Base-by-base conservation (phyloP, 2,888 invertebrate genomes). In the Drosophila falleni region DNA sequence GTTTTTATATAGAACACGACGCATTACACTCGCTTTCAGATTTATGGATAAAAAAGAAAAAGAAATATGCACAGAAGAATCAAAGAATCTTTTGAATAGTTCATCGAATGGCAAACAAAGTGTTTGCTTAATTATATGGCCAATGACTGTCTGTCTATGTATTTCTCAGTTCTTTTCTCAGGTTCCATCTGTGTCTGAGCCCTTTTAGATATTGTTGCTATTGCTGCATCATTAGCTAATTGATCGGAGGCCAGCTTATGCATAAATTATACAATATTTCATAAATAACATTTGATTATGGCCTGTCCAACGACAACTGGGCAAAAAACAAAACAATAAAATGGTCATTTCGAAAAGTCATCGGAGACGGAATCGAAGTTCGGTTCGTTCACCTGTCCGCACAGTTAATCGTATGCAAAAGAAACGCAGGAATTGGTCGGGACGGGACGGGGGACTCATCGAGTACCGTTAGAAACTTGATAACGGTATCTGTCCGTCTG, bases 331-430 rank as follows among this genome's bases (percentile, higher is more conserved):
- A 44, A 63, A 70, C 76, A 72, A 80, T 70, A 51, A 71, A 70
- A 70, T 74, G 82, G 68, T 85, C 80, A 78, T 88, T 88, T 82
- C 50, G 71, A 71, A 86, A 61, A 84, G 78, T 82, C 88, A 88
- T 88, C 64, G 64, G 16, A 37, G 41, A 4, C n/a, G 42, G 16
- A 54, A 58, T 16, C 35, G 49, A 6, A 23, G 41, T 26, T 39
- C 50, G 72, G 83, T 86, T 84, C 84, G 70, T 84, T 84, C 84
- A 84, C 84, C 84, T 84, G 84, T 62, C 42, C 60, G 39, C 10
- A 44, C 23, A 51, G 65, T 68, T 82, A 80, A 82, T 68, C 74
- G 53, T 74, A 85, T 86, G 86, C 86, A 74, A 61, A 56, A 71
- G 74, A 74, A 72, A 66, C 26, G 3, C 54, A 35, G 54, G 37